Percentiles rank a stretch among this genome's conserved stretches.
Evolutionary conservation across 2,113 vertebrate species (phyloP).

Genomic region (Platanista minor): DNA sequence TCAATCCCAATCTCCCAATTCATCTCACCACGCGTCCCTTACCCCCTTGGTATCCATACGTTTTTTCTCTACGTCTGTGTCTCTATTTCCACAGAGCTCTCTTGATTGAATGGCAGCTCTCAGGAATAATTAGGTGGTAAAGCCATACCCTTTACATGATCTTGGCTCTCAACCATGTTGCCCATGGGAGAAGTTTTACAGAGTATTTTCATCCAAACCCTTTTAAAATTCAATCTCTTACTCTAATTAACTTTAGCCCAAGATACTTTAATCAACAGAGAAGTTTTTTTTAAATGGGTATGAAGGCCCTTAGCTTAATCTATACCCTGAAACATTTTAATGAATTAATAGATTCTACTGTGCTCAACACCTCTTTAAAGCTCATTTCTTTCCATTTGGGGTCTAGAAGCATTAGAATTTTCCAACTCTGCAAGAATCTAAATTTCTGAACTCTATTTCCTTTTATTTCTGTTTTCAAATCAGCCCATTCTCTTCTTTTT

Average conservation of each 20-base stretch:
- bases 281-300: not conserved
- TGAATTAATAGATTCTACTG: not conserved
- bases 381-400: not conserved
- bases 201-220: not conserved
- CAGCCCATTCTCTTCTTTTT: not conserved
- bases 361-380: not conserved
- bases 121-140: not conserved
- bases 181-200: not conserved
- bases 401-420: not conserved
- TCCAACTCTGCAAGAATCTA: not conserved
- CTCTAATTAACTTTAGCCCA: not conserved
- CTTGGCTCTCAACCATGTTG: not conserved
- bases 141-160: not conserved
- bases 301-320: not conserved
- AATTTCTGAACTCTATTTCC: not conserved
- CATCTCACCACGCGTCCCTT: no score
- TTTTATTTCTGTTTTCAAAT: not conserved
- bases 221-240: not conserved
- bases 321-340: not conserved
- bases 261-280: not conserved
- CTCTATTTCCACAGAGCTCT: not conserved
- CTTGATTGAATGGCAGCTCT: not conserved
- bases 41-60: no score
- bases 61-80: no score
- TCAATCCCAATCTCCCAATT: no score